Evolutionary conservation across 2,797 vertebrate genomes (phyloP).

Genomic region (Thalassophryne amazonica): DNA sequence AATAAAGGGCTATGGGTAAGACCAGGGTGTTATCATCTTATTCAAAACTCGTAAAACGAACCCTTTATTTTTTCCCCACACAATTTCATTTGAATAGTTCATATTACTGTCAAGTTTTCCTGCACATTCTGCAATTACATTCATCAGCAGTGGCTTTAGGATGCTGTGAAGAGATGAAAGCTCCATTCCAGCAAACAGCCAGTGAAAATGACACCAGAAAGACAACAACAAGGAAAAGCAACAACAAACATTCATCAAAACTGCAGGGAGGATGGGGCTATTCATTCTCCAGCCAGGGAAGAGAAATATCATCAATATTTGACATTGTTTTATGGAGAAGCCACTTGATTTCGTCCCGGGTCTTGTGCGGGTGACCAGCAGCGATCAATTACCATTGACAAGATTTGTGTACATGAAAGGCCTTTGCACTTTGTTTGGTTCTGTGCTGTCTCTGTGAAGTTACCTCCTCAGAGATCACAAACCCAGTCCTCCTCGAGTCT

Average conservation of each 20-base stretch:
- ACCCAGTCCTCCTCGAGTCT: constrained; percentile 53
- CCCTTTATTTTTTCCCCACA: constrained; percentile 7
- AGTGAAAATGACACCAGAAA: constrained; percentile 63
- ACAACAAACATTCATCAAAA: constrained; percentile 83
- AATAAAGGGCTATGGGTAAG: constrained; percentile 6
- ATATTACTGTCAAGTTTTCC: not conserved
- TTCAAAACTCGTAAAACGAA: constrained; percentile 1
- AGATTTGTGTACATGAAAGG: constrained; percentile 77
- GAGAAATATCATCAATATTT: constrained; percentile 86
- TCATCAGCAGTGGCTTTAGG: constrained; percentile 2
- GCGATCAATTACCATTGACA: constrained; percentile 80
- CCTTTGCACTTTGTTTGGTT: constrained; percentile 67
- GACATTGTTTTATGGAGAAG: constrained; percentile 84
- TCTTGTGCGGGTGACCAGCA: constrained; percentile 76
- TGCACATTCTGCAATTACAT: constrained; percentile 2
- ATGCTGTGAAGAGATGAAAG: constrained; percentile 5
- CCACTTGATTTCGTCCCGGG: constrained; percentile 80
- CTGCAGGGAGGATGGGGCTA: constrained; percentile 74
- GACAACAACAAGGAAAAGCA: constrained; percentile 67
- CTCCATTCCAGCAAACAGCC: constrained; percentile 22
- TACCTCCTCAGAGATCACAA: constrained; percentile 68
- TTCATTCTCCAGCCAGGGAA: constrained; percentile 77
- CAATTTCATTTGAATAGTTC: constrained; percentile 3
- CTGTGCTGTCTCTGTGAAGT: constrained; percentile 55
- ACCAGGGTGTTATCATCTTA: constrained; percentile 8